These are phyloP conservation scores for Empis livida DNA, from an alignment of 2,888 invertebrate species.

Conservation along the genomic window DNA sequence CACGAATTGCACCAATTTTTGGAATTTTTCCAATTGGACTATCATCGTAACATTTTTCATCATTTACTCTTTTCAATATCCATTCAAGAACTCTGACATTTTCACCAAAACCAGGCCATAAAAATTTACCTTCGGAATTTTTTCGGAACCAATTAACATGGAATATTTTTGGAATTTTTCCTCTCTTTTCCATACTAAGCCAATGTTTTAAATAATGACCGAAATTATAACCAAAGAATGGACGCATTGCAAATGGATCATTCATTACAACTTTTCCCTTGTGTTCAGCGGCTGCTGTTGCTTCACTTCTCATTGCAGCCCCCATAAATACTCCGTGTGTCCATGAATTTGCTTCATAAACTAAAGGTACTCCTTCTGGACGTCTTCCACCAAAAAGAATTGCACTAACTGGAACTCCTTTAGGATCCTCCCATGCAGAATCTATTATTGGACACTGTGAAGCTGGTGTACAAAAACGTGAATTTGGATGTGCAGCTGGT, in stretches of 20 bases:
- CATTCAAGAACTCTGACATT: constrained; percentile 94
- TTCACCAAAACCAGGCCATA: constrained; percentile 99
- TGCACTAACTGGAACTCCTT: constrained; percentile 92
- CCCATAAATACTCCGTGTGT: constrained; percentile 93
- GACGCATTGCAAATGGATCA: constrained; percentile 98
- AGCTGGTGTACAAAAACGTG: constrained; percentile 92
- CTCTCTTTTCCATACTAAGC: constrained; percentile 66
- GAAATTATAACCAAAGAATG: constrained; percentile 99
- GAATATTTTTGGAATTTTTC: constrained; percentile 82
- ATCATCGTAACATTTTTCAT: constrained; percentile 52
- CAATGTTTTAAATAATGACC: constrained; percentile 91
- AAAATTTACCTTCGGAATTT: constrained; percentile 67
- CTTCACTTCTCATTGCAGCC: constrained; percentile 86
- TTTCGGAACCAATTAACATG: constrained; percentile 99
- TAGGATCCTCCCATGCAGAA: constrained; percentile 77
- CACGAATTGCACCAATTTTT: constrained; percentile 47
- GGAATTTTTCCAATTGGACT: constrained; percentile 68
- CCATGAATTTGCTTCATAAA: constrained; percentile 89
- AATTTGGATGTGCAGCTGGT: constrained; percentile 94
- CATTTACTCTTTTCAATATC: constrained; percentile 78
- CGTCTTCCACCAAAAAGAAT: constrained; percentile 93
- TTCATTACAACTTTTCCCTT: constrained; percentile 87
- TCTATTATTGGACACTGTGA: constrained; percentile 93
- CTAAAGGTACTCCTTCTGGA: constrained; percentile 84
- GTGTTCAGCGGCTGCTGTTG: constrained; percentile 97